phyloP scores from a whole-genome alignment of 2,113 vertebrate species.

The Oryzias curvinotus region DNA sequence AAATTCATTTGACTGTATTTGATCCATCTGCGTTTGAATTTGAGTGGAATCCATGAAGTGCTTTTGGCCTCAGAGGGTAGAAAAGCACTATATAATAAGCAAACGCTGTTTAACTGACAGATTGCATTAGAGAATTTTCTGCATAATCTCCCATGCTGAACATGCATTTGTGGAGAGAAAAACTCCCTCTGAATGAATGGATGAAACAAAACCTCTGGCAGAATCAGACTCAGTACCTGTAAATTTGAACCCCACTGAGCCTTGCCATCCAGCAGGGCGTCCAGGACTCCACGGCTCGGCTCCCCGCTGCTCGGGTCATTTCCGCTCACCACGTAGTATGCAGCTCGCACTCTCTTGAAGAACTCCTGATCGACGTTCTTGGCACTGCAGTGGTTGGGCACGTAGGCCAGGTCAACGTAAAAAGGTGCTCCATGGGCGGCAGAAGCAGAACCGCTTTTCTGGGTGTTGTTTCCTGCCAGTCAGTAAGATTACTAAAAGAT shows the following conservation, averaged over 20 bases:
- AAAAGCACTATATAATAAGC: too few relatives aligned
- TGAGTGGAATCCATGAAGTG: too few relatives aligned
- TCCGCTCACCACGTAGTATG: conserved; percentile 95
- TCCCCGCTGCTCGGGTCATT: conserved; percentile 92
- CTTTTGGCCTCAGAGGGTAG: too few relatives aligned
- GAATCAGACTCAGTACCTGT: conserved; percentile 79
- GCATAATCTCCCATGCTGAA: too few relatives aligned
- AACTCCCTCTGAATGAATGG: too few relatives aligned
- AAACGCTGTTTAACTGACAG: too few relatives aligned
- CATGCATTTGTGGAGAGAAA: too few relatives aligned
- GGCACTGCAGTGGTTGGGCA: conserved; percentile 97
- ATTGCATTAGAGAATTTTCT: too few relatives aligned
- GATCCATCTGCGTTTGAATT: too few relatives aligned
- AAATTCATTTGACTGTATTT: too few relatives aligned
- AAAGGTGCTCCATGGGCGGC: conserved; percentile 82
- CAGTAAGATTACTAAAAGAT: conserved; percentile 7
- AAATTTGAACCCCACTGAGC: conserved; percentile 95
- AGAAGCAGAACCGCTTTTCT: conserved; percentile 65
- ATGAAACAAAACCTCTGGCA: too few relatives aligned
- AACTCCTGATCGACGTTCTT: conserved; percentile 97
- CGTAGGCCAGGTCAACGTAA: conserved; percentile 96
- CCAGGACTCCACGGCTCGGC: conserved; percentile 91
- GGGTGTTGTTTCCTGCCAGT: conserved; percentile 64
- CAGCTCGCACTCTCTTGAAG: conserved; percentile 90
- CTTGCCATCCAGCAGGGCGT: conserved; percentile 94